Evolutionary conservation across 2,113 vertebrate species (phyloP).

Genomic region (Malurus cyaneus): DNA sequence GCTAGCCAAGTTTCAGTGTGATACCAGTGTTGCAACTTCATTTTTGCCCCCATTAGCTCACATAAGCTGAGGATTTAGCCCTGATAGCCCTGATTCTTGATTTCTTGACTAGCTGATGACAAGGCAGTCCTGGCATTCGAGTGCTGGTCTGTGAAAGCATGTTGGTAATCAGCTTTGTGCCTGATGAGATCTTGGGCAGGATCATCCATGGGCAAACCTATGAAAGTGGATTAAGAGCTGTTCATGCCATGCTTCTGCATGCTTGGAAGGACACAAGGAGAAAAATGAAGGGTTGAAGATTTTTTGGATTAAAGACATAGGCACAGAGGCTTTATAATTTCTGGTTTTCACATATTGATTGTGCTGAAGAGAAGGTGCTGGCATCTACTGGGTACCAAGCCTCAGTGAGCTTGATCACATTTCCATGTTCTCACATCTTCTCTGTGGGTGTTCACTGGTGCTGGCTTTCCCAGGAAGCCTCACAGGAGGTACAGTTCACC

Average conservation of each 20-base stretch:
- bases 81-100: not conserved
- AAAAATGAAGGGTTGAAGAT: not conserved
- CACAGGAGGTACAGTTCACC: not conserved
- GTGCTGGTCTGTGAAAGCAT: not conserved
- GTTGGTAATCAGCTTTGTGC: not conserved
- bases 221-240: not conserved
- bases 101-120: not conserved
- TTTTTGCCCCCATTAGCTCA: not conserved
- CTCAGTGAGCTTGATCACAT: fast-evolving
- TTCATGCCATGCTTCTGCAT: not conserved
- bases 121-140: not conserved
- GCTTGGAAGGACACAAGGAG: not conserved
- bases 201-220: not conserved
- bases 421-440: not conserved
- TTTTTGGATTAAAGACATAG: not conserved
- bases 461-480: not conserved
- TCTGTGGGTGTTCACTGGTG: not conserved
- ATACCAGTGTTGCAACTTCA: not conserved
- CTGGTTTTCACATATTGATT: not conserved
- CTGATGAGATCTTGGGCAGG: not conserved
- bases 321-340: not conserved
- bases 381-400: not conserved
- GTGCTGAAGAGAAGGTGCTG: not conserved
- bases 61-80: not conserved
- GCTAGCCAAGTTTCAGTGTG: not conserved